Base-by-base conservation (phyloP, 2,888 invertebrate genomes). In the Cerastis leucographa region DNA sequence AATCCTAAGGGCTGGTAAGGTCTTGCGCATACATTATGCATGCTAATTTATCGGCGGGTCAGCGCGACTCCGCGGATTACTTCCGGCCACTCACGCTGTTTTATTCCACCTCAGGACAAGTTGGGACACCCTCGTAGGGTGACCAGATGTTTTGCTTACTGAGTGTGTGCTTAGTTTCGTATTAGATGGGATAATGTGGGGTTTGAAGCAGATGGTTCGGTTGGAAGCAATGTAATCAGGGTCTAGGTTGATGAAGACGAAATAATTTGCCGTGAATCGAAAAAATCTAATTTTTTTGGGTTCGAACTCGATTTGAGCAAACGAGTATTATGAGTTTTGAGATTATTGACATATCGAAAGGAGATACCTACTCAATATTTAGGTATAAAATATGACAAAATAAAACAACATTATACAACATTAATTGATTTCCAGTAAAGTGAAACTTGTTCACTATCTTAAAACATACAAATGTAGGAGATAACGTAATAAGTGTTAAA, bases 1-100 rank as follows among this genome's bases (percentile, higher is more conserved):
- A 82, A 83, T 83, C 84, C 85, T 84, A 84, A 88, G 89, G 87
- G 87, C 83, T 80, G 77, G 86, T 86, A 86, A 90, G 89, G 88
- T 85, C 82, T 91, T 91, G 89, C 90, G 93, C 93, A 93, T 93
- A 92, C 88, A 93, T 93, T 93, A 93, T 91, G 91, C 86, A 93
- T 93, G 93, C 89, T 93, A 93, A 93, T 93, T 91, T 91, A 91
- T 91, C 87, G 92, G 84, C 89, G 89, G 92, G 92, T 90, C 92
- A 91, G 89, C 89, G 72, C 80, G 71, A 80, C 84, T 76, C 74
- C 80, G 80, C 85, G 82, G 86, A 83, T 83, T 80, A 83, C 83
- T 78, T 80, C 72, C 76, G 73, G 42, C 54, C 76, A 77, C 72
- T 82, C 85, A 80, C 74, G 64, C 74, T 78, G 71, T 79, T 84